These are phyloP conservation scores for Coryphaenoides rupestris DNA, from an alignment of 2,113 vertebrate genomes.

Conservation along the genomic window DNA sequence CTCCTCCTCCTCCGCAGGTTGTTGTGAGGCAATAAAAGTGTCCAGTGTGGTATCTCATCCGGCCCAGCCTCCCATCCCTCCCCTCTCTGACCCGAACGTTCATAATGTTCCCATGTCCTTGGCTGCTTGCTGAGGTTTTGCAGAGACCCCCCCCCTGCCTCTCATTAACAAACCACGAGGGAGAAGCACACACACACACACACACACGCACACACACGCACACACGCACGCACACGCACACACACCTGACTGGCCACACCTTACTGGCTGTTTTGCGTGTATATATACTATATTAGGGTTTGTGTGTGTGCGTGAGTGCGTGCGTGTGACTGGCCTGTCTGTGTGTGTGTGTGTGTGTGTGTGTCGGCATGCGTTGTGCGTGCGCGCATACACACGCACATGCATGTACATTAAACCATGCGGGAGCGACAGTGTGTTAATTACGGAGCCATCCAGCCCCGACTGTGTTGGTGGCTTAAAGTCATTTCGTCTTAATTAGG, in stretches of 20 bases:
- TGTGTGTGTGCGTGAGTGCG: too few relatives aligned
- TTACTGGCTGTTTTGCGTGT: too few relatives aligned
- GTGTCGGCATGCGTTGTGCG: not conserved
- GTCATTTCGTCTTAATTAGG: conserved; percentile 23
- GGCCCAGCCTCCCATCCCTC: not conserved
- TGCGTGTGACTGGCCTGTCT: too few relatives aligned
- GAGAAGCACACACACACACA: not conserved
- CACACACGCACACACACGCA: too few relatives aligned
- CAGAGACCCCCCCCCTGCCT: not conserved
- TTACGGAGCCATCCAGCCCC: conserved; percentile 10
- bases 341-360: not conserved
- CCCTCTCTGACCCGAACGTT: conserved; percentile 11
- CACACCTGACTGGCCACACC: not conserved
- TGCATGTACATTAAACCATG: not conserved
- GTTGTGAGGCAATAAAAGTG: conserved; percentile 9
- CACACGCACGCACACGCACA: not conserved
- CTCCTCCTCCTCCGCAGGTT: not conserved
- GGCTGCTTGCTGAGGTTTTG: not conserved
- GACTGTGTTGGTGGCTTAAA: not conserved
- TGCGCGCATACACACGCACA: conserved; percentile 1
- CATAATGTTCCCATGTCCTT: conserved; percentile 18
- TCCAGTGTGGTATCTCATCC: not conserved
- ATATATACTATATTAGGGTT: too few relatives aligned
- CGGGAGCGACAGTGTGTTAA: not conserved
- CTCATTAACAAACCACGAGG: conserved; percentile 11